phyloP scores from a whole-genome alignment of 2,888 invertebrate species.

The Drosophila lutescens region DNA sequence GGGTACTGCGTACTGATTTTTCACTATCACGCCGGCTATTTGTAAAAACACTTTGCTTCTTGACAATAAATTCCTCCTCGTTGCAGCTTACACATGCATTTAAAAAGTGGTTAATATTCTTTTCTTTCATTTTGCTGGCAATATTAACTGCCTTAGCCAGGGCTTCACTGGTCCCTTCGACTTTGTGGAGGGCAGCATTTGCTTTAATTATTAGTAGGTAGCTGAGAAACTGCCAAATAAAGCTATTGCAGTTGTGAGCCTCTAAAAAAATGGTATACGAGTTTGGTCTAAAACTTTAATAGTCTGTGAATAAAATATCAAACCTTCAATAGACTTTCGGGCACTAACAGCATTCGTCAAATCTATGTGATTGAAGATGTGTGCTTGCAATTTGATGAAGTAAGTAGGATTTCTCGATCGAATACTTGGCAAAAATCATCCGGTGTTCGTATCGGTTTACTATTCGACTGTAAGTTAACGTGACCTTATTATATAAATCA shows the following conservation, averaged over 20 bases:
- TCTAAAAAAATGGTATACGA: conserved; percentile 51
- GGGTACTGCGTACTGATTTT: conserved; percentile 17
- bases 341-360: conserved; percentile 74
- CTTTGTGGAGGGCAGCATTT: conserved; percentile 74
- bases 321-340: conserved; percentile 74
- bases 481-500: not conserved
- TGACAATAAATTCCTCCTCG: conserved; percentile 57
- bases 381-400: conserved; percentile 72
- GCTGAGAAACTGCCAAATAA: conserved; percentile 75
- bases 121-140: conserved; percentile 49
- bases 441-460: conserved; percentile 70
- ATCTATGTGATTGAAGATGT: conserved; percentile 71
- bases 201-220: conserved; percentile 72
- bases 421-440: conserved; percentile 69
- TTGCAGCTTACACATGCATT: conserved; percentile 62
- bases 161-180: conserved; percentile 71
- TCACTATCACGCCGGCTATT: conserved; percentile 31
- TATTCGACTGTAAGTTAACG: conserved; percentile 50
- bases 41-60: conserved; percentile 28
- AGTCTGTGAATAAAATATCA: not conserved
- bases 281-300: too few relatives aligned
- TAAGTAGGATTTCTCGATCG: conserved; percentile 77
- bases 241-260: conserved; percentile 70
- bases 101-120: conserved; percentile 52
- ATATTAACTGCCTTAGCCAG: conserved; percentile 59